Evolutionary conservation across 2,797 vertebrate species (phyloP), one percentile per base, ranked within the genome.

Genomic region (Sebastes taczanowskii): DNA sequence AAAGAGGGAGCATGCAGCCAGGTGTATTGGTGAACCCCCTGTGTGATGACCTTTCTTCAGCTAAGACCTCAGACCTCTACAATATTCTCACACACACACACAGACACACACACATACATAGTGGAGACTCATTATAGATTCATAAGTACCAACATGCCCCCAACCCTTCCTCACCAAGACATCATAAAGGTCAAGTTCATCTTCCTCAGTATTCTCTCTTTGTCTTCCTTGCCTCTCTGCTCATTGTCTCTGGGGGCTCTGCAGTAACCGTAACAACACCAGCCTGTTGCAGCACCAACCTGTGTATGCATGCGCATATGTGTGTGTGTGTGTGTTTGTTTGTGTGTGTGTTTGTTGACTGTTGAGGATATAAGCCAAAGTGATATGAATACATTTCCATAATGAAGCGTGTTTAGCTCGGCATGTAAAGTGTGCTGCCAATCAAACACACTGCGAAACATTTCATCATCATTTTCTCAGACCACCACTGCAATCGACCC

Each of bases 171-270:
- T 91, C 94, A 86, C 92, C 86, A 93, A 94, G 93, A 94, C 92
- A 94, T 91, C 79, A 77, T 91, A 95, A 95, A 95, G 94, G 94
- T 95, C 93, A 95, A 93, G 91, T 91, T 94, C 90, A 94, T 93
- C 92, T 93, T 90, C 83, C 87, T 94, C 87, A 86, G 89, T 88
- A 91, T 92, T 93, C 92, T 88, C 67, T 76, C 86, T 91, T 71
- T 88, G 89, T 88, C 89, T 86, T 85, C 53, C 81, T 30, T 63
- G 46, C 49, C 72, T 83, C 88, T 73, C 84, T 77, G 81, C 82
- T 85, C 86, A 82, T 89, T 88, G 91, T 92, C 93, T 94, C 93
- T 20, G 81, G 89, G 83, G 92, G 82, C 77, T 69, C 70, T 59
- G 72, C 81, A 74, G 84, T 87, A 88, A 71, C 84, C 78, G 46